Percentiles rank a stretch among this genome's conserved stretches.
Conservation (phyloP, 2,797 vertebrate species). For the Pterois miles region DNA sequence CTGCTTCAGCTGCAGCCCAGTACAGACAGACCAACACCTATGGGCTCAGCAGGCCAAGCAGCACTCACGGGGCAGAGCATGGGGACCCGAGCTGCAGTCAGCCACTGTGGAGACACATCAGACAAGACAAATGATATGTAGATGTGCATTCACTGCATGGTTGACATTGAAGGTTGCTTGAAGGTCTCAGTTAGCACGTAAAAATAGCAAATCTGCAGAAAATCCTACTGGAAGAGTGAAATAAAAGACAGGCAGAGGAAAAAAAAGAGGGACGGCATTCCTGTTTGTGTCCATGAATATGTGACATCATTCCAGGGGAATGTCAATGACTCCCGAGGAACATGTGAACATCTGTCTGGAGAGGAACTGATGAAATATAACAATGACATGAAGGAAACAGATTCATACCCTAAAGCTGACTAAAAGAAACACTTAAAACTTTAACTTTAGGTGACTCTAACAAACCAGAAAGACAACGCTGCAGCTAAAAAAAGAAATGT, state of each 20-base stretch:
- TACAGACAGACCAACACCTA: constrained; percentile 32
- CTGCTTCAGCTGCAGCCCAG: constrained; percentile 71
- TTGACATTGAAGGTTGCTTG: not conserved
- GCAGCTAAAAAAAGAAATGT: not conserved
- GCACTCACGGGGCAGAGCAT: constrained; percentile 59
- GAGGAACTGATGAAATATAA: constrained; percentile 46
- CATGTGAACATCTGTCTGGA: constrained; percentile 59
- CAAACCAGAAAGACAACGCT: not conserved
- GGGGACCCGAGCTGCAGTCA: constrained; percentile 37
- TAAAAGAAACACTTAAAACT: not conserved
- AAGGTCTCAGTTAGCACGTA: not conserved
- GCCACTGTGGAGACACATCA: constrained; percentile 60
- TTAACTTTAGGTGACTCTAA: not conserved
- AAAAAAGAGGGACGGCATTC: constrained; percentile 3
- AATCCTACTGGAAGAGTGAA: not conserved
- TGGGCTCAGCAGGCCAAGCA: constrained; percentile 56
- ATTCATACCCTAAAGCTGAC: not conserved
- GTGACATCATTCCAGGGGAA: constrained; percentile 57
- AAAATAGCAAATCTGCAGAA: not conserved
- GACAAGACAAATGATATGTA: not conserved
- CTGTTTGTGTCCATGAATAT: constrained; percentile 26
- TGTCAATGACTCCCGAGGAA: constrained; percentile 44
- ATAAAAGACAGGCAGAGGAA: not conserved
- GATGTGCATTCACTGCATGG: not conserved
- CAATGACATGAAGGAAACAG: constrained; percentile 27